Evolutionary conservation across 2,888 invertebrate species (phyloP), one percentile per base, ranked within the genome.

Genomic region (Mesochorus sp.): DNA sequence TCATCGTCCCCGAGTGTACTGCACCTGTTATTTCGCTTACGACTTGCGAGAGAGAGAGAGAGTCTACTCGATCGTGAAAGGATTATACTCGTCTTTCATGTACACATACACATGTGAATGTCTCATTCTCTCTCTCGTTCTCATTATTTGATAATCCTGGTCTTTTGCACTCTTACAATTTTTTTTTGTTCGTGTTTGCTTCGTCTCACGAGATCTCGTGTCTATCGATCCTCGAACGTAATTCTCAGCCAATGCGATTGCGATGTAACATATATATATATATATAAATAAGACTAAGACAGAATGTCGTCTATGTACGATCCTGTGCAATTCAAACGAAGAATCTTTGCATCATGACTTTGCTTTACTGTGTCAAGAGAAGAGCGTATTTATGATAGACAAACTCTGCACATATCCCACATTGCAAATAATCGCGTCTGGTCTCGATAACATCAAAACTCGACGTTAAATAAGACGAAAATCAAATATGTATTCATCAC

Each of bases 1-100:
- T 79, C 79, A 79, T 66, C 26, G 47, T 28, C 12, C 59, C 55
- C 31, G 59, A 67, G 67, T 39, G 10, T 24, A 51, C 59, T 75
- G 79, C 79, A 79, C 79, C 79, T 79, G 79, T 68, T 79, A 62
- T 64, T 47, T 26, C 55, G n/a, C 31, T 55, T 19, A 39, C 42
- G 53, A 53, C 31, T 39, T 39, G 55, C 42, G 67, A 17, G 55
- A 55, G 53, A 31, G 53, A 12, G 4, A 24, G n/a, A 26, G 24
- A 53, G 26, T 47, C 28, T 49, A 21, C 37, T 24, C 59, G 39
- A 51, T 34, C 57, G 28, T 31, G 34, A 61, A 61, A 47, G 62
- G 47, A 47, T 62, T 51, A 24, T 12, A 12, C 31, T 31, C 55
- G 21, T 39, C 37, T 37, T 37, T 26, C 17, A 19, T 66, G 37